Base-by-base conservation (phyloP, 2,888 invertebrate genomes). In the Drosophila koepferae region DNA sequence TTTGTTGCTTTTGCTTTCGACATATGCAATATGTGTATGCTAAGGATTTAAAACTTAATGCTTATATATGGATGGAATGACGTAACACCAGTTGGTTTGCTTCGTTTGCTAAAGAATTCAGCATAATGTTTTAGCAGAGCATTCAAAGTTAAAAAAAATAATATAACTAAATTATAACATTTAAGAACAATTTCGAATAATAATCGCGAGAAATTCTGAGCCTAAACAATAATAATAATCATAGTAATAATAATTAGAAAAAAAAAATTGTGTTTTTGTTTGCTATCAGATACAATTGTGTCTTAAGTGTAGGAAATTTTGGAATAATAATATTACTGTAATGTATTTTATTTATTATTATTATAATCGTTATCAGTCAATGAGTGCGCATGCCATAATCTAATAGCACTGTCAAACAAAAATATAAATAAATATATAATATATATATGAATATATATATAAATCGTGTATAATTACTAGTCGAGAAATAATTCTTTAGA, bases 11-110 rank as follows among this genome's bases (percentile, higher is more conserved):
- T 68, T 60, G 55, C 31, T 63, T 43, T 69, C 59, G 63, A 43
- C 62, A 63, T 34, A n/a, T 54, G 63, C 46, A 56, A 49, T 61
- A 51, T 54, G 34, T 41, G 61, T 77, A 20, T 55, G 51, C 63
- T 62, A 56, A 49, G 56, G 51, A 44, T 53, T 59, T 68, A 72
- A 54, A 84, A 82, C 61, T 60, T 74, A 75, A 63, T 81, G 75
- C 68, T 66, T 83, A 73, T 56, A 73, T 56, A 68, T 81, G 78
- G 83, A 86, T 86, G 86, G 81, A 81, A 86, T 82, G 86, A 83
- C 68, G 60, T 80, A 69, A 80, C 59, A 69, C 69, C 59, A 65
- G 61, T 60, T 63, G 63, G 59, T 66, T 55, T 59, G 56, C 70
- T 14, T 48, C 59, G 69, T 48, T 40, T 23, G 31, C 14, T 7